Conservation (phyloP, 2,113 vertebrate species). For the Chamaea fasciata region DNA sequence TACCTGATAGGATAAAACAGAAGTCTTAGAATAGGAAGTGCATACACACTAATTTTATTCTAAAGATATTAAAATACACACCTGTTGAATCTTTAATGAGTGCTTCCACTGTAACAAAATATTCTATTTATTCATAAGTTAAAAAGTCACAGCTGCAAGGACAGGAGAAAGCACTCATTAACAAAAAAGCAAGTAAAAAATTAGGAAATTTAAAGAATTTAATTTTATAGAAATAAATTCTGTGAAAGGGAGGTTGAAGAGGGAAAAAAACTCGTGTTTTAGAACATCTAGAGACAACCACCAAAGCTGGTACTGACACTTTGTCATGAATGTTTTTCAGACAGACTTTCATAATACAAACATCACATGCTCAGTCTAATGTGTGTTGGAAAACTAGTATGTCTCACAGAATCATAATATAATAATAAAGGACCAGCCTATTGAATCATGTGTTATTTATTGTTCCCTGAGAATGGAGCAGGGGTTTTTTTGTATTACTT, state of each 20-base stretch:
- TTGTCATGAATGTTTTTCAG: neutral
- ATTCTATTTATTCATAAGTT: neutral
- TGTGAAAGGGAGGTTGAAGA: neutral
- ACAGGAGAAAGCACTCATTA: neutral
- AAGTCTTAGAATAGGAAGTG: neutral
- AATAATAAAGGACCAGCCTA: neutral
- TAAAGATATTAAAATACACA: neutral
- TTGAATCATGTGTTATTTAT: slow-evolving; percentile 22
- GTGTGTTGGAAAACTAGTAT: neutral
- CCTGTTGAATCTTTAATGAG: neutral
- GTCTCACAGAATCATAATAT: neutral
- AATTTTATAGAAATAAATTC: neutral
- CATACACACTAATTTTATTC: neutral
- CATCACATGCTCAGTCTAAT: neutral
- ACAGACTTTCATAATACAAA: neutral
- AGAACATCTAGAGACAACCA: neutral
- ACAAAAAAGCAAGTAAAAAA: neutral
- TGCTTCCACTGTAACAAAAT: neutral
- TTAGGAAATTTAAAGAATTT: neutral
- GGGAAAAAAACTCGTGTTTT: neutral
- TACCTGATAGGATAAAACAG: neutral
- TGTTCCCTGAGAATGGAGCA: neutral
- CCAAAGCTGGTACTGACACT: neutral
- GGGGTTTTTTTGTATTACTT: neutral
- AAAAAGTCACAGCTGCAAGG: neutral